A percentile compares a stretch with the other conserved stretches of the same genome.
phyloP scores from a whole-genome alignment of 2,113 vertebrate species.

The Condylura cristata region DNA sequence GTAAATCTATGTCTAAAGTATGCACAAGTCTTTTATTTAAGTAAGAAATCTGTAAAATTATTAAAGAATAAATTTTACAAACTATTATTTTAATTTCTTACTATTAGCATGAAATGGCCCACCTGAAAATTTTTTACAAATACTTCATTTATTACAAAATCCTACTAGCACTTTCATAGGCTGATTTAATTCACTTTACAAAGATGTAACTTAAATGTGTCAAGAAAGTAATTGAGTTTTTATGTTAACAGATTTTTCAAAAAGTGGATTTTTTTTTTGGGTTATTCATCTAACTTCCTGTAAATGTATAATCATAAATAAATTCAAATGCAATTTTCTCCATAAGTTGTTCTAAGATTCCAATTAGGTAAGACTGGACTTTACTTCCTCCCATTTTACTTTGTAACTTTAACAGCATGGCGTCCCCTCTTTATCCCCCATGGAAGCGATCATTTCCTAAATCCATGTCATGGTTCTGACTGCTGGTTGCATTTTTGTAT shows the following conservation, averaged over 20 bases:
- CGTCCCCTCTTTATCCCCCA: not conserved
- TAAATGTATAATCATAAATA: not conserved
- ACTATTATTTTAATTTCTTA: not conserved
- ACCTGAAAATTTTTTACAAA: not conserved
- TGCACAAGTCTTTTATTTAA: not conserved
- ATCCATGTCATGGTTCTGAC: not conserved
- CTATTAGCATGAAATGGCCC: not conserved
- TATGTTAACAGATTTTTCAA: not conserved
- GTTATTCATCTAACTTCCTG: not conserved
- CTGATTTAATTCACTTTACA: not conserved
- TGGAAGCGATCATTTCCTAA: not conserved
- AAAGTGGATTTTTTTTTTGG: not conserved
- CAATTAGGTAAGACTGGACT: not conserved
- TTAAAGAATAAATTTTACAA: not conserved
- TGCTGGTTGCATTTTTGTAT: not conserved
- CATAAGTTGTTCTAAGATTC: not conserved
- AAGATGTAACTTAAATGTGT: not conserved
- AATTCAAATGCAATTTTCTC: not conserved
- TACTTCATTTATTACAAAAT: not conserved
- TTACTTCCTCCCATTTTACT: not conserved
- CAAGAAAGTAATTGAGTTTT: not conserved
- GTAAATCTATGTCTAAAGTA: not conserved
- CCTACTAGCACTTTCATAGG: not conserved
- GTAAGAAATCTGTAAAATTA: not conserved
- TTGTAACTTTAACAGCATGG: not conserved